These are phyloP conservation scores for Berghia stephanieae DNA, from an alignment of 1,140 invertebrate species.

Conservation along the genomic window DNA sequence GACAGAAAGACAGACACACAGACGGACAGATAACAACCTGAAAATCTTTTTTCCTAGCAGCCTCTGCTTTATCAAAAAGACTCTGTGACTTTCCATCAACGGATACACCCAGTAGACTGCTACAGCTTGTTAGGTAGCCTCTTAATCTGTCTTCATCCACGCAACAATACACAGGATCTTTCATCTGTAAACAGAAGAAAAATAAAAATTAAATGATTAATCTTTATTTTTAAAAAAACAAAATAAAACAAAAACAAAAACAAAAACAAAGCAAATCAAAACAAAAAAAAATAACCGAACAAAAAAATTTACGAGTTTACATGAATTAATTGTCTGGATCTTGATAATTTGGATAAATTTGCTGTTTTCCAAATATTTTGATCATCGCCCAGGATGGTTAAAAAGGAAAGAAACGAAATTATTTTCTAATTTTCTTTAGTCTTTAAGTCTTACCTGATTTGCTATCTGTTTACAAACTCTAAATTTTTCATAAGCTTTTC, in stretches of 20 bases:
- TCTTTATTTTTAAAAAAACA: neutral
- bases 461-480: conserved; percentile 39
- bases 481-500: conserved; percentile 50
- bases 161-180: conserved; percentile 39
- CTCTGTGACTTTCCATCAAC: conserved; percentile 32
- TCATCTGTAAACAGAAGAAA: conserved; percentile 44
- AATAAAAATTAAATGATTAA: no score
- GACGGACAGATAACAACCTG: conserved; percentile 35
- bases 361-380: no score
- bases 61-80: conserved; percentile 47
- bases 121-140: conserved; percentile 51
- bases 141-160: conserved; percentile 42
- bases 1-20: no score
- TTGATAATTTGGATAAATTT: no score
- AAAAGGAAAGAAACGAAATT: no score
- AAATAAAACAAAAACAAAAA: neutral
- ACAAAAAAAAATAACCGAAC: neutral
- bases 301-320: no score
- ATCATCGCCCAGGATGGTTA: no score
- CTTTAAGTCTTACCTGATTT: conserved; percentile 38
- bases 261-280: neutral
- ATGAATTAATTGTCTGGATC: no score
- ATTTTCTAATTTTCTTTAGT: no score
- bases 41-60: conserved; percentile 43
- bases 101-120: conserved; percentile 43